Conservation (phyloP, 1,140 invertebrate genomes). For the Procambarus virginalis region DNA sequence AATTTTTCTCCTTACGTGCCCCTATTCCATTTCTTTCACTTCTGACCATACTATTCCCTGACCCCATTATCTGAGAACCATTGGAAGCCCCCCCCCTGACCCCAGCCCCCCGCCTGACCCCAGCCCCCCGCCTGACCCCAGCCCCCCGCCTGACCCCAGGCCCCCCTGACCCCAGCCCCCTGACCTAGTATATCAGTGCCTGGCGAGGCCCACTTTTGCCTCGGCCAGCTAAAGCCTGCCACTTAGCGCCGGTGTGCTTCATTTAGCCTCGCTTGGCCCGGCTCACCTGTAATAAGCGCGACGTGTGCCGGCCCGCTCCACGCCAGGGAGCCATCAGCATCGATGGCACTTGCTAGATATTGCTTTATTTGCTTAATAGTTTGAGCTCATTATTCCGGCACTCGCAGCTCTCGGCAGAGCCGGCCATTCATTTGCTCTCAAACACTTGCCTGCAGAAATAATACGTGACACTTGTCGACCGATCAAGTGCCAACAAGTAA, state of each 20-base stretch:
- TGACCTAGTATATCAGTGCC: not conserved
- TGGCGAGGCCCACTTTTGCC: not conserved
- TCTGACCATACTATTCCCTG: not conserved
- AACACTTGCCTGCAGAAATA: conserved; percentile 60
- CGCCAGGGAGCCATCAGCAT: conserved; percentile 33
- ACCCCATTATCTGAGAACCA: too few species aligned
- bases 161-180: not conserved
- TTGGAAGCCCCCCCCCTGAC: not conserved
- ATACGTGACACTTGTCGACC: conserved; percentile 40
- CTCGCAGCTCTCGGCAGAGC: conserved; percentile 22
- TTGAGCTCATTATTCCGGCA: conserved; percentile 54
- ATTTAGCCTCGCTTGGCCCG: conserved; percentile 29
- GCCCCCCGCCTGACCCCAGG: not conserved
- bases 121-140: too few species aligned
- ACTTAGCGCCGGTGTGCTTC: conserved; percentile 27
- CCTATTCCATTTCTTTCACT: not conserved
- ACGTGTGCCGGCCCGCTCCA: not conserved
- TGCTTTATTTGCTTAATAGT: conserved; percentile 53
- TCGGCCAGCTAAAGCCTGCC: not conserved
- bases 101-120: too few species aligned
- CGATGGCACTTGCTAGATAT: conserved; percentile 46
- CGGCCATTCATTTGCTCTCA: conserved; percentile 59
- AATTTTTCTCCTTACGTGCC: not conserved
- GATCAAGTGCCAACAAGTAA: conserved; percentile 61
- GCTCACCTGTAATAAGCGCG: conserved; percentile 38